phyloP scores from a whole-genome alignment of 2,797 vertebrate species.

The Bucorvus abyssinicus region DNA sequence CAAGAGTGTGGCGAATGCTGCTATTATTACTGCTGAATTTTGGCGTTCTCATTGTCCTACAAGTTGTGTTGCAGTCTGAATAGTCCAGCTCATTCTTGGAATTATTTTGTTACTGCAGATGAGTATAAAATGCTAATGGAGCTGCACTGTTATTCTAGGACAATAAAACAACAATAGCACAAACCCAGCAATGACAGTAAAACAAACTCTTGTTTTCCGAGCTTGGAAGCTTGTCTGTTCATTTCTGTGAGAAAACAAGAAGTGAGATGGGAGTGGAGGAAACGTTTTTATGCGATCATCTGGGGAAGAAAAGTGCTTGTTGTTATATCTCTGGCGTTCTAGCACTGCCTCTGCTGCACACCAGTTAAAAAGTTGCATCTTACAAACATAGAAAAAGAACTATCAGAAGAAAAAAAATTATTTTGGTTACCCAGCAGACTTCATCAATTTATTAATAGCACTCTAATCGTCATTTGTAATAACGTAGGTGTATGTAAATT shows the following conservation, averaged over 20 bases:
- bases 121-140: constrained; percentile 31
- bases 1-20: background rate
- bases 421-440: constrained; percentile 71
- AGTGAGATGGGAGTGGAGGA: constrained; percentile 15
- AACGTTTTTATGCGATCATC: constrained; percentile 47
- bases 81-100: constrained; percentile 37
- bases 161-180: constrained; percentile 30
- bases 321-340: constrained; percentile 42
- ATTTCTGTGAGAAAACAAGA: constrained; percentile 52
- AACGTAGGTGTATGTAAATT: constrained; percentile 68
- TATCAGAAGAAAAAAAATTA: constrained; percentile 35
- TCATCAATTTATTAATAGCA: constrained; percentile 72
- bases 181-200: constrained; percentile 6
- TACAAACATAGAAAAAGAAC: constrained; percentile 58
- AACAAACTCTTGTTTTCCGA: background rate
- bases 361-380: constrained; percentile 45
- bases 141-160: constrained; percentile 13
- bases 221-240: constrained; percentile 6
- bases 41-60: background rate
- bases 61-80: constrained; percentile 4
- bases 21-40: constrained; percentile 1
- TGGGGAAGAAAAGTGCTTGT: constrained; percentile 22
- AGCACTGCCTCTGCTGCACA: constrained; percentile 49
- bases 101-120: constrained; percentile 6
- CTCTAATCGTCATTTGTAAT: constrained; percentile 68